Evolutionary conservation across 2,797 vertebrate genomes (phyloP).

Genomic region (Periparus ater): DNA sequence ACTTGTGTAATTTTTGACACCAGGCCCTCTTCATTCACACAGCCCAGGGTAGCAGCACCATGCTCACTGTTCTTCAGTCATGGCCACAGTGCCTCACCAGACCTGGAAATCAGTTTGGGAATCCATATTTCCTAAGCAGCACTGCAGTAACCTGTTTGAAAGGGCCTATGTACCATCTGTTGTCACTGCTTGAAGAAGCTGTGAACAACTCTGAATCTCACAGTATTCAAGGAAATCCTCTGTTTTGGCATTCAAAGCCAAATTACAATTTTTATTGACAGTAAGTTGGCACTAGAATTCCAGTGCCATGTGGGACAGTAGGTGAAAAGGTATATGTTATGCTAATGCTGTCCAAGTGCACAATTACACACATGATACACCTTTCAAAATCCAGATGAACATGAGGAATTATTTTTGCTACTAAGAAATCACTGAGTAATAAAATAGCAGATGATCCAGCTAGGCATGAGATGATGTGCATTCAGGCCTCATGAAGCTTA

Average conservation of each 20-base stretch:
- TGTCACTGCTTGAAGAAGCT: neutral
- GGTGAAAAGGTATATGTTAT: conserved; percentile 1
- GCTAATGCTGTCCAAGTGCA: neutral
- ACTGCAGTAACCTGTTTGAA: neutral
- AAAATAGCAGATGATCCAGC: neutral
- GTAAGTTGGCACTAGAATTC: neutral
- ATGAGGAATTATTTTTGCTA: conserved; percentile 7
- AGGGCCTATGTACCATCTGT: neutral
- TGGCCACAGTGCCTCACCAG: neutral
- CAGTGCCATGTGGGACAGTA: neutral
- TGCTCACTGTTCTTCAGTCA: neutral
- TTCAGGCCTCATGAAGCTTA: neutral
- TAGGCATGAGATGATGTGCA: neutral
- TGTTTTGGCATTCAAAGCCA: neutral
- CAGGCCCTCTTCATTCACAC: neutral
- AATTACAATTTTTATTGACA: neutral
- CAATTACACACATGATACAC: neutral
- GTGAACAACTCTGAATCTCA: neutral
- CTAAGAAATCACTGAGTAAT: neutral
- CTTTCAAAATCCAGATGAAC: conserved; percentile 13
- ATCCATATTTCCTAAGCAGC: neutral
- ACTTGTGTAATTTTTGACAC: neutral
- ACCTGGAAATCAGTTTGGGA: neutral
- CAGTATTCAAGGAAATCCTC: conserved; percentile 8
- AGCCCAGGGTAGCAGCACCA: neutral